phyloP scores from a whole-genome alignment of 37 sponge, comb jelly and placozoan genomes.

The Beroe forskalii region DNA sequence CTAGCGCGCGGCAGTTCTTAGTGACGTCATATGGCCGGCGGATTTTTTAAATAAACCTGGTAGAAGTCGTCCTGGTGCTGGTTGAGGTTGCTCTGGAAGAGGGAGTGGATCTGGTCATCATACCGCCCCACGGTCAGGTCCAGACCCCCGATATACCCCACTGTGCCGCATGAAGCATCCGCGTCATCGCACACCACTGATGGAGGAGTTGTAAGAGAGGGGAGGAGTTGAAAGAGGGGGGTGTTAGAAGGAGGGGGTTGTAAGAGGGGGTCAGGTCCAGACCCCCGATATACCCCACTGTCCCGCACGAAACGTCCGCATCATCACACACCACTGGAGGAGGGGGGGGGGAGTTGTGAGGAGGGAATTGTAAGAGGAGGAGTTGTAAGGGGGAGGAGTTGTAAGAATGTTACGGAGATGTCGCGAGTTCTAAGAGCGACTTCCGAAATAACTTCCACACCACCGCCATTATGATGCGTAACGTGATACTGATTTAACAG shows the following conservation, averaged over 20 bases:
- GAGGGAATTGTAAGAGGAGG: background rate
- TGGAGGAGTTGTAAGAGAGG: too few relatives aligned
- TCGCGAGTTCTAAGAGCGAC: too few relatives aligned
- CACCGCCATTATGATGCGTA: too few relatives aligned
- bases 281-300: slow-evolving; percentile 49
- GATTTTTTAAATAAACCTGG: slow-evolving; percentile 51
- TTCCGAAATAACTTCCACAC: too few relatives aligned
- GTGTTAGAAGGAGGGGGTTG: too few relatives aligned
- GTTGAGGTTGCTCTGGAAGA: background rate
- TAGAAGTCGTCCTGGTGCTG: slow-evolving; percentile 44
- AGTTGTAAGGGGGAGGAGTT: too few relatives aligned
- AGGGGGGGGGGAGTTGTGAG: background rate
- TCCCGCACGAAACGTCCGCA: background rate
- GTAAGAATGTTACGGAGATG: too few relatives aligned
- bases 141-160: slow-evolving; percentile 43
- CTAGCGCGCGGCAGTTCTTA: too few relatives aligned
- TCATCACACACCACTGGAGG: slow-evolving; percentile 46
- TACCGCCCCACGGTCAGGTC: slow-evolving; percentile 30
- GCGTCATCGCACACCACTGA: slow-evolving; percentile 41
- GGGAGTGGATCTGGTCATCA: slow-evolving; percentile 51
- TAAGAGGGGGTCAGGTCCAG: slow-evolving; percentile 24
- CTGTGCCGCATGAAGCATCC: slow-evolving; percentile 11
- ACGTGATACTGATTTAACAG: too few relatives aligned
- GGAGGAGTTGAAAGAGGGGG: too few relatives aligned
- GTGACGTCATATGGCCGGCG: too few relatives aligned